A percentile compares a stretch with the other conserved stretches of the same genome.
Evolutionary conservation across 1,140 invertebrate genomes (phyloP).

Genomic region (Stegodyphus dumicola): DNA sequence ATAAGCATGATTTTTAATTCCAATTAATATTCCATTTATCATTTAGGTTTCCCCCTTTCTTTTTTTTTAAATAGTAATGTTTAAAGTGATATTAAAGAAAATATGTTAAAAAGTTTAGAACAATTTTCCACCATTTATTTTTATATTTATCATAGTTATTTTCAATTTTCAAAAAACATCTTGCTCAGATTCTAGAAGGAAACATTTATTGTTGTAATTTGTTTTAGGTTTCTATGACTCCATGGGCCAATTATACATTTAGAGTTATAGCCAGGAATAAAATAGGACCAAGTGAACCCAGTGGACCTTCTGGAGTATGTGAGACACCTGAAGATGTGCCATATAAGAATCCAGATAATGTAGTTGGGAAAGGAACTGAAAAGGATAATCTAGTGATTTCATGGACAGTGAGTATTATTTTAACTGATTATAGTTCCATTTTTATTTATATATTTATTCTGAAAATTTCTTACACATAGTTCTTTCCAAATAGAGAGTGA

Average conservation of each 20-base stretch:
- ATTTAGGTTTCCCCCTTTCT: neutral
- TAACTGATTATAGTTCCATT: neutral
- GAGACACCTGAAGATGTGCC: constrained; percentile 89
- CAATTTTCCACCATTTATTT: no score
- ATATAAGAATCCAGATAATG: constrained; percentile 94
- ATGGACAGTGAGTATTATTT: constrained; percentile 82
- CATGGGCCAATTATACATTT: constrained; percentile 98
- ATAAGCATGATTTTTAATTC: neutral
- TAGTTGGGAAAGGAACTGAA: constrained; percentile 86
- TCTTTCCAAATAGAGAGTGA: no score
- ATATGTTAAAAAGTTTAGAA: neutral
- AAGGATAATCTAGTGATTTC: constrained; percentile 92
- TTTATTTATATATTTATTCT: no score
- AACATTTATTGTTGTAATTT: neutral
- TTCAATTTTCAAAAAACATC: neutral
- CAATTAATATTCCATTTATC: neutral
- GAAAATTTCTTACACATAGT: no score
- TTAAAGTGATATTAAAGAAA: neutral
- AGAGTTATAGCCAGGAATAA: constrained; percentile 92
- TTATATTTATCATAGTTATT: neutral
- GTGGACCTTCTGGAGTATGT: constrained; percentile 81
- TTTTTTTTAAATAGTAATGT: neutral
- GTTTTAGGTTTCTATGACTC: constrained; percentile 78
- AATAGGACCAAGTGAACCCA: constrained; percentile 89
- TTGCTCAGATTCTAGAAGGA: neutral